Percentiles rank a stretch among this genome's conserved stretches.
These are phyloP conservation scores for Epizoanthus fatuus DNA, from an alignment of 92 coral and sea anemone species.

Conservation along the genomic window DNA sequence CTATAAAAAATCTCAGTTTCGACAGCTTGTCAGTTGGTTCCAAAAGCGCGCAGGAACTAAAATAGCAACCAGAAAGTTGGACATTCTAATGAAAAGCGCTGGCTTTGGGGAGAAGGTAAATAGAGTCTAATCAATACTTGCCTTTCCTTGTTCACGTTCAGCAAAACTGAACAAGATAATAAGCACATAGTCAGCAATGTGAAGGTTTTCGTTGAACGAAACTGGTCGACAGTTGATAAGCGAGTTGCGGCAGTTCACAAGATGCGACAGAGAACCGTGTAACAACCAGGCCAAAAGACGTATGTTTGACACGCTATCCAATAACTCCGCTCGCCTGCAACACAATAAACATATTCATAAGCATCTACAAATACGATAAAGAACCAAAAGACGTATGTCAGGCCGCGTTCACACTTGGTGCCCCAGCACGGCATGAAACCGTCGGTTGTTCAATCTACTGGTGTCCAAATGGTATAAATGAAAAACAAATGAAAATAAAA, in stretches of 20 bases:
- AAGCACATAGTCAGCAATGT: conserved; percentile 93
- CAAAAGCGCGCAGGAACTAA: too few relatives aligned
- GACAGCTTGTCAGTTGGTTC: too few relatives aligned
- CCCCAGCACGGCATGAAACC: too few relatives aligned
- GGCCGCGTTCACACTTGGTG: not conserved
- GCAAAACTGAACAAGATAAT: conserved; percentile 97
- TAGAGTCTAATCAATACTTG: not conserved
- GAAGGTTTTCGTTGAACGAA: conserved; percentile 90
- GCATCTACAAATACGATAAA: not conserved
- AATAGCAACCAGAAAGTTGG: too few relatives aligned
- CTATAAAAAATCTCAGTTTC: too few relatives aligned
- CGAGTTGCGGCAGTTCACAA: conserved; percentile 88
- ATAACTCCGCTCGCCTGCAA: conserved; percentile 67
- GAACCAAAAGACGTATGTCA: not conserved
- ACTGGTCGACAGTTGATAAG: conserved; percentile 95
- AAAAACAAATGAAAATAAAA: too few relatives aligned
- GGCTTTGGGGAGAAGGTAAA: not conserved
- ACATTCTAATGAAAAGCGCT: not conserved
- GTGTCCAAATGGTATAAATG: too few relatives aligned
- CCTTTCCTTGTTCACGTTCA: conserved; percentile 71
- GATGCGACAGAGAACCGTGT: conserved; percentile 96
- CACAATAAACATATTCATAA: not conserved
- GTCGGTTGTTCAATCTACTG: too few relatives aligned
- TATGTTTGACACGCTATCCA: conserved; percentile 94
- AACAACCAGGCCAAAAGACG: conserved; percentile 96